Conservation (phyloP, 2,888 invertebrate genomes). For the Lochmaea crataegi region DNA sequence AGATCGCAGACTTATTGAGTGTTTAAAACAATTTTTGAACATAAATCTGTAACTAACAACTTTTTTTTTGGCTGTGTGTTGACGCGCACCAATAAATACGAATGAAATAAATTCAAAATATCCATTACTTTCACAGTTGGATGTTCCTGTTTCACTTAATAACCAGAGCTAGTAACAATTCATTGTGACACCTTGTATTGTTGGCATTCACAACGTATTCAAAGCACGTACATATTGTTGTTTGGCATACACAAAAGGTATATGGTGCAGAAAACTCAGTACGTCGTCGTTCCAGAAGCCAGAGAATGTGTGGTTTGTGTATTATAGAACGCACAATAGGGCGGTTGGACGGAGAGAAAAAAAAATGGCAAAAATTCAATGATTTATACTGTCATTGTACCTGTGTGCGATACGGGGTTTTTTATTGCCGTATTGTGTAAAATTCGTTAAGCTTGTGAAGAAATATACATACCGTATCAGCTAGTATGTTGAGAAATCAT, state of each 20-base stretch:
- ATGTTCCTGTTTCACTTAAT: neutral
- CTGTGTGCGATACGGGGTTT: neutral
- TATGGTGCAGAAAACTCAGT: slow-evolving; percentile 10
- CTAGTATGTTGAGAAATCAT: too few relatives aligned
- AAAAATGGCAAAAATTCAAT: neutral
- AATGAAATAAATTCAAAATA: neutral
- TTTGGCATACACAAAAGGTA: neutral
- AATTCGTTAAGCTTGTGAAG: too few relatives aligned
- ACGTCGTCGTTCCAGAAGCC: neutral
- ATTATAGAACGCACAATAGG: neutral
- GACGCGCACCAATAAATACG: too few relatives aligned
- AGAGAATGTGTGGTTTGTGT: neutral
- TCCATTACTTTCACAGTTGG: neutral
- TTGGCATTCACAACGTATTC: neutral
- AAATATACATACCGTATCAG: too few relatives aligned
- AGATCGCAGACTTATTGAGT: too few relatives aligned
- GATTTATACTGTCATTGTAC: neutral
- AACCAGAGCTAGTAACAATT: neutral
- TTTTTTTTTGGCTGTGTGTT: too few relatives aligned
- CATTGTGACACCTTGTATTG: slow-evolving; percentile 4
- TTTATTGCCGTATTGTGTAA: neutral
- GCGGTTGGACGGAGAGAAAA: neutral
- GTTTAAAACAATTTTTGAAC: too few relatives aligned
- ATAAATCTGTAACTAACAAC: too few relatives aligned
- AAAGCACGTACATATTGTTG: slow-evolving; percentile 7